phyloP scores from a whole-genome alignment of 2,797 vertebrate species.

The Sebastes cheni region DNA sequence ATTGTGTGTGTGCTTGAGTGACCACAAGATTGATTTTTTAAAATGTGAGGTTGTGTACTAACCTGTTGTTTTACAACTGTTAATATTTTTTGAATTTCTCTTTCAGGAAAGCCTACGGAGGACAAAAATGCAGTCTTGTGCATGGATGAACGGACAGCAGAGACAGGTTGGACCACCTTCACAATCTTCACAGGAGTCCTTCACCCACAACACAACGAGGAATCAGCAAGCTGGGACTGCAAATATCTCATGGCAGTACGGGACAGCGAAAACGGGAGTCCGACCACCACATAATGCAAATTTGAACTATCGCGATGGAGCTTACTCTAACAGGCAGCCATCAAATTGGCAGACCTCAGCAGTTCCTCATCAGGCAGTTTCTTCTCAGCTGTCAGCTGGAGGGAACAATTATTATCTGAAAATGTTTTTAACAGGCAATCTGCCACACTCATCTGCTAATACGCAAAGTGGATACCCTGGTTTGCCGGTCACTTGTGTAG shows the following conservation, averaged over 20 bases:
- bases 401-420: rapidly evolving
- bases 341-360: constrained; percentile 6
- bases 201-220: not conserved
- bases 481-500: not conserved
- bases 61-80: not conserved
- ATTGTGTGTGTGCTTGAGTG: not conserved
- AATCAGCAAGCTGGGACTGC: not conserved
- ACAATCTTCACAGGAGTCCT: not conserved
- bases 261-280: not conserved
- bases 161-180: not conserved
- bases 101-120: constrained; percentile 38
- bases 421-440: rapidly evolving
- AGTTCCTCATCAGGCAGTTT: not conserved
- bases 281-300: not conserved
- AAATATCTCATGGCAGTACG: not conserved
- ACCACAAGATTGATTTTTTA: not conserved
- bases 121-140: constrained; percentile 43
- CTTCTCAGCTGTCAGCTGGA: not conserved
- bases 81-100: not conserved
- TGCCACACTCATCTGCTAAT: not conserved
- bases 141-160: constrained; percentile 3
- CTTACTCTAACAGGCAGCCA: not conserved
- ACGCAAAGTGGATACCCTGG: not conserved
- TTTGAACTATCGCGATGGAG: not conserved
- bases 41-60: not conserved